Base-by-base conservation (phyloP, 2,888 invertebrate species). In the Synergus japonicus region DNA sequence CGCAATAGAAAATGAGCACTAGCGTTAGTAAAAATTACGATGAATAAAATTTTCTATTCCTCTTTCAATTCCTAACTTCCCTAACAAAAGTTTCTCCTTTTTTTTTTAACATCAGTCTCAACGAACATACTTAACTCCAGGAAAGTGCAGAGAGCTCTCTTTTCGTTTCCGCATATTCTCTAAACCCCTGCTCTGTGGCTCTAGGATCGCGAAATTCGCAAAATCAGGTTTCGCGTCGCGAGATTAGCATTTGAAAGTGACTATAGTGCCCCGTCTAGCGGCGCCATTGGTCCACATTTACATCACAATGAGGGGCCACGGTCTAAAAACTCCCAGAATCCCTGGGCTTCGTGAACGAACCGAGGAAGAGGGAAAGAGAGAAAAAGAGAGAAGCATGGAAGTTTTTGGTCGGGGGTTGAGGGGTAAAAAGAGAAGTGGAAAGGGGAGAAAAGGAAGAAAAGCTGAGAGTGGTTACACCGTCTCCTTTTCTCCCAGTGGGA, bases 261-360 rank as follows among this genome's bases (percentile, higher is more conserved):
- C 76, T 79, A 83, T 66, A 86, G 87, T 87, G 84, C 87, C 88
- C 89, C 83, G 87, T 88, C 87, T 90, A 89, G 89, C 90, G 90
- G 89, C 91, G 90, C 90, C 91, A 92, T 92, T 92, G 91, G 89
- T 87, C 88, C 85, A 87, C 88, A 92, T 92, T 92, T 91, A 91
- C 91, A 91, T 91, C 92, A 92, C 91, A 92, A 92, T 92, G 89
- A 91, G 88, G 85, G 87, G 86, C 88, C 86, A 89, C 88, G 86
- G 88, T 91, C 89, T 87, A 91, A 91, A 92, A 92, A 91, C 90
- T 91, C 87, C 88, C 87, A 88, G 89, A 91, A 91, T 90, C 88
- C 90, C 88, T 81, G 83, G 85, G 86, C 89, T 87, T 85, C 85
- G 73, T 73, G 73, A 73, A 64, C 60, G 76, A 76, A 77, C 76